Percentiles rank a stretch among this genome's conserved stretches.
Conservation (phyloP, 2,113 vertebrate species). For the Phyllostomus discolor region DNA sequence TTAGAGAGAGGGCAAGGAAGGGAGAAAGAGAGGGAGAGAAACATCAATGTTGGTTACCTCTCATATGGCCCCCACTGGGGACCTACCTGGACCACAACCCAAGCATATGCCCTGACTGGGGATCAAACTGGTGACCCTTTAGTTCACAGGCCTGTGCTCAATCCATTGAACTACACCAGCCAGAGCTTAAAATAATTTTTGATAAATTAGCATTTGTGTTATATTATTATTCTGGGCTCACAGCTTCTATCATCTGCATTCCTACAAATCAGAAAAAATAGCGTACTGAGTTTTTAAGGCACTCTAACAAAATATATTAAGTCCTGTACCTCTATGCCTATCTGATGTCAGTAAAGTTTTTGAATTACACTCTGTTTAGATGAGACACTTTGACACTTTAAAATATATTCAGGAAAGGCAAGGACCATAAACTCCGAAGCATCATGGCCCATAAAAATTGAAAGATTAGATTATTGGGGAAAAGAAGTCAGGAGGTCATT, state of each 20-base stretch:
- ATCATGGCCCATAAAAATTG: background rate
- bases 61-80: too few relatives aligned
- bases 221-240: background rate
- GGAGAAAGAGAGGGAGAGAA: too few relatives aligned
- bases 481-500: background rate
- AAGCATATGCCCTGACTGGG: too few relatives aligned
- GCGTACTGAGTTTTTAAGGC: background rate
- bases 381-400: background rate
- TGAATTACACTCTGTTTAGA: background rate
- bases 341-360: background rate
- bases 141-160: too few relatives aligned
- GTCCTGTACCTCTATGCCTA: background rate
- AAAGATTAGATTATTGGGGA: background rate
- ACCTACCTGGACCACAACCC: too few relatives aligned
- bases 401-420: background rate
- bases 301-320: background rate
- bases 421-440: background rate
- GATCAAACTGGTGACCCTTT: too few relatives aligned
- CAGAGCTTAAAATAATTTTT: background rate
- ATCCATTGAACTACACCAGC: too few relatives aligned
- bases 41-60: too few relatives aligned
- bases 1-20: too few relatives aligned
- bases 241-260: background rate
- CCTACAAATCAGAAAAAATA: background rate
- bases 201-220: background rate